Evolutionary conservation across 2,888 invertebrate species (phyloP), one percentile per base, ranked within the genome.

Genomic region (Gonocerus acuteangulatus): DNA sequence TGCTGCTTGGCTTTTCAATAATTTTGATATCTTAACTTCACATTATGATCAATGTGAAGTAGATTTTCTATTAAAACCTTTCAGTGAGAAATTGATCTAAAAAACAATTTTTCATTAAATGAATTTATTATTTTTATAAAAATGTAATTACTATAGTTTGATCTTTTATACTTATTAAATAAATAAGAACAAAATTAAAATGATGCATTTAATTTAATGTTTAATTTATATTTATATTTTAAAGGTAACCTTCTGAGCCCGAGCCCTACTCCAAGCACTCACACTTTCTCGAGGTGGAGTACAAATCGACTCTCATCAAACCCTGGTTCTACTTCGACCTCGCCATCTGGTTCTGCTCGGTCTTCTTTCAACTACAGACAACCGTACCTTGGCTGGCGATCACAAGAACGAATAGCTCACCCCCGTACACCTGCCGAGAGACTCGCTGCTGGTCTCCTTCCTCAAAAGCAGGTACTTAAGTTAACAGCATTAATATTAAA

Each of bases 351-450:
- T 70, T 84, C 84, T 52, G 76, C 83, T 34, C 78, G 85, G 62
- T 85, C 85, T 54, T 86, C 86, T 62, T 87, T 87, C 78, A 89
- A 87, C 73, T 87, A 88, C 68, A 82, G 91, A 39, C 89, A 89
- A 73, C 92, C 92, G 1, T 93, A 93, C 76, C 80, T 93, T 65
- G 92, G 92, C 54, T 93, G 92, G 93, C 80, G 92, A 69, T 84
- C 85, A 72, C 89, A 91, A 74, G 92, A 92, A 75, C 82, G 89
- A 65, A 78, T 93, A 57, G 82, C 86, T 68, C 80, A 81, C 69
- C 88, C 88, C 1, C 80, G 90, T 70, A 89, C 92, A 62, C 90
- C 92, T 47, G 89, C 90, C 68, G 91, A 92, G 78, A 82, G 88
- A 80, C 74, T 79, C 59, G 79, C 79, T 64, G 77, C 77, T 66